Percentiles rank a stretch among this genome's conserved stretches.
phyloP scores from a whole-genome alignment of 2,797 vertebrate genomes.

The Channallabes apus region DNA sequence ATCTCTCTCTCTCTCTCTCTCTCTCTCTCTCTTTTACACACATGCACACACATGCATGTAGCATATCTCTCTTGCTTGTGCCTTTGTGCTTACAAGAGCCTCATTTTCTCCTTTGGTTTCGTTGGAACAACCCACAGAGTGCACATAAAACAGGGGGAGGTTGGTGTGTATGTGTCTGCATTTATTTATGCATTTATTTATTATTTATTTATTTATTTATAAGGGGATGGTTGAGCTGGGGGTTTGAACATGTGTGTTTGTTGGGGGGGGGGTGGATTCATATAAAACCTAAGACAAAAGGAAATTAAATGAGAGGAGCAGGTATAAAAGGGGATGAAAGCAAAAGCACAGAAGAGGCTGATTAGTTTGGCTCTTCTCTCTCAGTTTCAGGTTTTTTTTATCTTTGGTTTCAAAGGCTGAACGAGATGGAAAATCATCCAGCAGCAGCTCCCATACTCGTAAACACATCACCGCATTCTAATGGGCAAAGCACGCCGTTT shows the following conservation, averaged over 20 bases:
- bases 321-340: constrained; percentile 48
- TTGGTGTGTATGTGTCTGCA: not conserved
- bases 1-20: not conserved
- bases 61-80: constrained; percentile 17
- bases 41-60: not conserved
- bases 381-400: constrained; percentile 41
- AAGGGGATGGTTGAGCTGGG: not conserved
- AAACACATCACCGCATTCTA: constrained; percentile 71
- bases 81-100: constrained; percentile 20
- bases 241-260: not conserved
- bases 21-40: not conserved
- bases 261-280: constrained; percentile 37
- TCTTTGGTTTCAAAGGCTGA: constrained; percentile 45
- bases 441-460: constrained; percentile 68
- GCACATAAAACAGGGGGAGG: not conserved
- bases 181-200: not conserved
- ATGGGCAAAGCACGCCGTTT: constrained; percentile 71
- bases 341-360: constrained; percentile 64
- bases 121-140: constrained; percentile 22
- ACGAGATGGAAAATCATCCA: constrained; percentile 60
- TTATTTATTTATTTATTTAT: not conserved
- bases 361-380: constrained; percentile 61
- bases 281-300: constrained; percentile 66
- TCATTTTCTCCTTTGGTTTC: constrained; percentile 19
- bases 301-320: constrained; percentile 58